Evolutionary conservation across 1,140 invertebrate species (phyloP), one percentile per base, ranked within the genome.

Genomic region (Nautilus pompilius): DNA sequence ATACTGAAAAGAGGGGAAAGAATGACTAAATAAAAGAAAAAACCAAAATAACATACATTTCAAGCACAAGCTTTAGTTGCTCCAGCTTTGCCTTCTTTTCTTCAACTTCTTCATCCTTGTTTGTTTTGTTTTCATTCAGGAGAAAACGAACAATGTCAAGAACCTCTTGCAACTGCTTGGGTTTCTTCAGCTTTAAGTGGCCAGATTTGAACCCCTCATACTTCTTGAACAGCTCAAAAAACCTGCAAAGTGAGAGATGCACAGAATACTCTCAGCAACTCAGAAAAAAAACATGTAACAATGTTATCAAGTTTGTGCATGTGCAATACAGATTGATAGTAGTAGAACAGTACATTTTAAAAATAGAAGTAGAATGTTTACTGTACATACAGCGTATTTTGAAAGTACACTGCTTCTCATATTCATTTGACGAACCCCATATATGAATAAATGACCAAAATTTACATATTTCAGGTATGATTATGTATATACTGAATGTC

Each of bases 191-290:
- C 83, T 99, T 99, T 0, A 99, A 91, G 76, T 99, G 96, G 0
- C 94, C 94, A 59, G 93, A 90, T 75, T 94, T 95, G 68, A 91
- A 93, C 0, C 96, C 96, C 70, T 96, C 93, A 80, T 99, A 98
- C 77, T 98, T 98, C 75, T 95, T 90, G 84, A 99, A 99, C 71
- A 99, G 92, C 79, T 97, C 93, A 84, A 99, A 99, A 84, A 99
- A 99, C 79, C 93, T 96, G 75, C 61, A 78, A 70, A 46, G 55
- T 59, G 10, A 63, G n/a, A 49, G 32, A 49, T 28, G 48, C 57
- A 56, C 57, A 33, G 10, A 46, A 17, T n/a, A 41, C 13, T 41
- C 36, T 15, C 36, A 41, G n/a, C 36, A 41, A n/a, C n/a, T n/a
- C 36, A 41, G 36, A 41, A 15, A 41, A n/a, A 41, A 41, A n/a